Evolutionary conservation across 2,888 invertebrate genomes (phyloP).

Genomic region (Xiphydria camelus): DNA sequence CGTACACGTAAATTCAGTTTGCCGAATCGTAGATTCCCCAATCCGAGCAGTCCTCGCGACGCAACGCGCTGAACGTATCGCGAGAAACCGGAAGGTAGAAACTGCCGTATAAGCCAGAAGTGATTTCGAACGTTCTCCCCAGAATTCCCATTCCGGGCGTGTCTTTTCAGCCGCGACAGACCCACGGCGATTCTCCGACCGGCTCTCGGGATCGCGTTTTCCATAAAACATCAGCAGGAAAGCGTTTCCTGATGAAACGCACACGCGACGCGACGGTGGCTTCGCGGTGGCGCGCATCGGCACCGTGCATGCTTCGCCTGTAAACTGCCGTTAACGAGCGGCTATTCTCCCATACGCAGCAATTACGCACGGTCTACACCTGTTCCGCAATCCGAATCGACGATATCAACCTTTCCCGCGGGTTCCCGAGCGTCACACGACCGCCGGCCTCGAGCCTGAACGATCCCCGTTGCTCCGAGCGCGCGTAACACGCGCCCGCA

Average conservation of each 20-base stretch:
- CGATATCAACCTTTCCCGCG: too few relatives aligned
- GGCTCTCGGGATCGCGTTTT: constrained; percentile 31
- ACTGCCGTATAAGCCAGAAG: too few relatives aligned
- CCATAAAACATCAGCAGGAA: constrained; percentile 42
- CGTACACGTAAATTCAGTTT: too few relatives aligned
- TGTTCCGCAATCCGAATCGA: constrained; percentile 12
- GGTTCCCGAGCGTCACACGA: too few relatives aligned
- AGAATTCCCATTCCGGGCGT: background rate
- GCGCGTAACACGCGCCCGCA: too few relatives aligned
- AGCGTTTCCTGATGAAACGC: constrained; percentile 31
- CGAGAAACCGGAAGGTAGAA: background rate
- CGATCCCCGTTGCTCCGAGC: too few relatives aligned
- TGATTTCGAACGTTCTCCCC: background rate
- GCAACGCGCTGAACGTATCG: too few relatives aligned
- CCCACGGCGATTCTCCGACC: too few relatives aligned
- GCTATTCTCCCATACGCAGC: constrained; percentile 6
- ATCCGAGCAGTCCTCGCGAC: too few relatives aligned
- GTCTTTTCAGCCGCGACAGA: too few relatives aligned
- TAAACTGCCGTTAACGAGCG: constrained; percentile 33
- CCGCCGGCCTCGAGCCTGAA: too few relatives aligned
- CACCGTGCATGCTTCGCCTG: constrained; percentile 36
- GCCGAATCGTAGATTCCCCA: too few relatives aligned
- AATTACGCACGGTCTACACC: constrained; percentile 19
- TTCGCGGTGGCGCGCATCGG: constrained; percentile 1
- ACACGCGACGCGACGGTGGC: background rate